Evolutionary conservation across 2,797 vertebrate species (phyloP), one percentile per base, ranked within the genome.

Genomic region (Limnodromus scolopaceus): DNA sequence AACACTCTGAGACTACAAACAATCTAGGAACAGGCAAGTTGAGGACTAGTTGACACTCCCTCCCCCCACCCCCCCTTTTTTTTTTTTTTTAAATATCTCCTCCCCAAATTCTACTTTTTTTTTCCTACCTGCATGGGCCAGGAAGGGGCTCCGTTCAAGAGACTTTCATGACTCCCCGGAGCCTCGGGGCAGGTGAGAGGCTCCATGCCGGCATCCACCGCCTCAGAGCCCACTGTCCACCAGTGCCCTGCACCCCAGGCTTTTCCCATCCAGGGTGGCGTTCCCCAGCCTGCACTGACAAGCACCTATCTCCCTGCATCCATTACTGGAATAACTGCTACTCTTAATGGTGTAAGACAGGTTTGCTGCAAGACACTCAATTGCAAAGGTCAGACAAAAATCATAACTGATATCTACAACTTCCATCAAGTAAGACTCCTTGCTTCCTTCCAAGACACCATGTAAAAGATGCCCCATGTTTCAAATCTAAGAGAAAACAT

Each of bases 1-100:
- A 82, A 57, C 20, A 79, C 24, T 14, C 28, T 12, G 68, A 45
- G 63, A 45, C 4, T 30, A 25, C 16, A 69, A 87, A 68, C 24
- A 60, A 61, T 20, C 30, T 20, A 70, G 51, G 27, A 57, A 84
- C 9, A 66, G 18, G 27, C 14, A 82, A 46, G 5, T 1, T 43
- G 46, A 94, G 6, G 20, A 78, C 19, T 49, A 76, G 75, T 1
- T 45, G 36, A 70, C 8, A 32, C 9, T 36, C 23, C 4, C 8
- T 2, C 4, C 13, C 6, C 3, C 1, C 1, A 6, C 4, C 3
- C 11, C 14, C 4, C 3, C 2, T 3, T 28, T 30, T 30, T 28
- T 16, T 17, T 34, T 58, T 63, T 65, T 76, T 55, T 55, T 48
- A 2, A 36, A 1, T 15, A 46, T 23, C 16, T 43, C 60, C 27